Conservation (phyloP, 2,888 invertebrate genomes). For the Biston stratarius region DNA sequence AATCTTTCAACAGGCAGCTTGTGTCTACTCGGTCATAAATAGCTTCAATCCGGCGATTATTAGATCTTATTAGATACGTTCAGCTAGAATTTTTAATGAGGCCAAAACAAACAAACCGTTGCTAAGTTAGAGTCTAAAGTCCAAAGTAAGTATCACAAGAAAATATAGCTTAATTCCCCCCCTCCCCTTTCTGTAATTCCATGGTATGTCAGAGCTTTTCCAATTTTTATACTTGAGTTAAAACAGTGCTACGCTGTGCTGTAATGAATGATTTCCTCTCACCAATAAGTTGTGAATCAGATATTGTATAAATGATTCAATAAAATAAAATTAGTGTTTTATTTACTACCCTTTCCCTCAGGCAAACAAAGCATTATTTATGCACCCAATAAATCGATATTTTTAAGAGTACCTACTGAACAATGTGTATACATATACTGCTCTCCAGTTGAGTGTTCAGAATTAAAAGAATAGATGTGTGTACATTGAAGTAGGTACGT, state of each 20-base stretch:
- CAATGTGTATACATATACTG: too few species aligned
- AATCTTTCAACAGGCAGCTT: neutral
- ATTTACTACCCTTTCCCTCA: slow-evolving; percentile 51
- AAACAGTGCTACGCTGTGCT: slow-evolving; percentile 69
- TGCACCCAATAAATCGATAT: neutral
- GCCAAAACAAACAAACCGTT: neutral
- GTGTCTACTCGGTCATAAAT: too few species aligned
- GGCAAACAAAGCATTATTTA: neutral
- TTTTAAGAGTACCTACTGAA: neutral
- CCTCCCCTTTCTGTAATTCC: slow-evolving; percentile 59
- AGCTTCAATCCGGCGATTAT: neutral
- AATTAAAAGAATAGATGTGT: too few species aligned
- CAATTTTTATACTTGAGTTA: slow-evolving; percentile 74
- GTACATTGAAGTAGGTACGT: too few species aligned
- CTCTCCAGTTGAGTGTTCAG: too few species aligned
- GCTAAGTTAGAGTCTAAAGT: slow-evolving; percentile 26
- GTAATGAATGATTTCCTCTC: slow-evolving; percentile 67
- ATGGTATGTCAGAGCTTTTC: slow-evolving; percentile 71
- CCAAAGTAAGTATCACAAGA: slow-evolving; percentile 27
- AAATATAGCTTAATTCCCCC: slow-evolving; percentile 54
- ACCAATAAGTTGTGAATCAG: slow-evolving; percentile 74
- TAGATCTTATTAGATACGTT: neutral
- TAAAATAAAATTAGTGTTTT: slow-evolving; percentile 73
- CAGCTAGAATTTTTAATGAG: neutral
- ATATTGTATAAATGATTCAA: slow-evolving; percentile 80